These are phyloP conservation scores for Chironomus tepperi DNA, from an alignment of 1,140 invertebrate species.

Conservation along the genomic window DNA sequence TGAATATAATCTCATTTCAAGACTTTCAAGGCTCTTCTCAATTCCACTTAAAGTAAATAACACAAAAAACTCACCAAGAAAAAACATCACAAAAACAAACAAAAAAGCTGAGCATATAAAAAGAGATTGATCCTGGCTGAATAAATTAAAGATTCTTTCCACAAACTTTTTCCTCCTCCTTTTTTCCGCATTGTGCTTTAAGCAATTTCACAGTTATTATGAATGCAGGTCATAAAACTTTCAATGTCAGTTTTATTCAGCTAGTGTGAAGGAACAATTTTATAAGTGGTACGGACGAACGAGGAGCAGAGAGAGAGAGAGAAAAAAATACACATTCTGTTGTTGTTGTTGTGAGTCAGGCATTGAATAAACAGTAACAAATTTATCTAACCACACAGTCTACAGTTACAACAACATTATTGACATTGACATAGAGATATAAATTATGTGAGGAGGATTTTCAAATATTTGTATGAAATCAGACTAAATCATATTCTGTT, in stretches of 20 bases:
- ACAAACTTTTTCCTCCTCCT: not conserved
- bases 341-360: no score
- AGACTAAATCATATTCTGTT: no score
- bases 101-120: not conserved
- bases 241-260: constrained; percentile 1
- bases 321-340: no score
- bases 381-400: not conserved
- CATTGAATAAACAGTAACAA: no score
- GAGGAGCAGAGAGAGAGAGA: no score
- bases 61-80: no score
- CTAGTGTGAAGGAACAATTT: no score
- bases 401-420: not conserved
- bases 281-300: no score
- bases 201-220: not conserved
- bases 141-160: not conserved
- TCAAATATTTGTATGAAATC: no score
- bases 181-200: not conserved
- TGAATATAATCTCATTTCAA: no score
- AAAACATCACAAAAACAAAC: not conserved
- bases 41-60: no score
- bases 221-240: constrained; percentile 7
- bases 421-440: not conserved
- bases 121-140: not conserved
- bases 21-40: no score
- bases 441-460: not conserved